Evolutionary conservation across 2,797 vertebrate genomes (phyloP), one percentile per base, ranked within the genome.

Genomic region (Gymnodraco acuticeps): DNA sequence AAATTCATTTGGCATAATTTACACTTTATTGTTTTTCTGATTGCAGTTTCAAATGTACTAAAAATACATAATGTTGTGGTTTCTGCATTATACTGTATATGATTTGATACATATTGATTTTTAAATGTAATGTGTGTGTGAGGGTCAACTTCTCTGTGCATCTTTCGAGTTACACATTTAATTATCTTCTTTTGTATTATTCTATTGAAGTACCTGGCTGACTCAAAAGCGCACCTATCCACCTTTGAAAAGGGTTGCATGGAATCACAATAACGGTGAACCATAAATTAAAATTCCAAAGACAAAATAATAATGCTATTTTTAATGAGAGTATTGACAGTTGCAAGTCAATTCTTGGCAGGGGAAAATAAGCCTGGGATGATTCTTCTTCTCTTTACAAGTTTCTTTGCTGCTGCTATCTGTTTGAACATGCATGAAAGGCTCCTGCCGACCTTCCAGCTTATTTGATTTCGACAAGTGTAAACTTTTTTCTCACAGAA

Each of bases 381-480:
- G 67, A 83, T 84, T 86, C 46, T 55, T 74, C 64, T 63, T 62
- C 54, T 48, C 45, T 77, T 61, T 61, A 73, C 69, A 65, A 53
- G 58, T 65, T 83, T 66, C 59, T 77, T 3, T 72, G 65, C 68
- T 77, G 64, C 73, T 75, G 60, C 73, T 87, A 78, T 93, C 85
- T 91, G 87, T 94, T 91, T 93, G 91, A 93, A 92, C 89, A 87
- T 46, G 90, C 87, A 89, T 93, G 77, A 91, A 90, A 89, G 90
- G 73, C 66, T 75, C 64, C 15, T 59, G 75, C 83, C 82, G 81
- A 91, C 89, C 82, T 88, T 87, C 67, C 77, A 81, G 76, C 68
- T 85, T 80, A 84, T 91, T 90, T 92, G 87, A 93, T 89, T 83
- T 89, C 70, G 81, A 59, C 75, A 74, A 83, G 77, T 88, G 52